Percentiles rank a stretch among this genome's conserved stretches.
These are phyloP conservation scores for Antennarius maculatus DNA, from an alignment of 2,797 vertebrate genomes.

Conservation along the genomic window DNA sequence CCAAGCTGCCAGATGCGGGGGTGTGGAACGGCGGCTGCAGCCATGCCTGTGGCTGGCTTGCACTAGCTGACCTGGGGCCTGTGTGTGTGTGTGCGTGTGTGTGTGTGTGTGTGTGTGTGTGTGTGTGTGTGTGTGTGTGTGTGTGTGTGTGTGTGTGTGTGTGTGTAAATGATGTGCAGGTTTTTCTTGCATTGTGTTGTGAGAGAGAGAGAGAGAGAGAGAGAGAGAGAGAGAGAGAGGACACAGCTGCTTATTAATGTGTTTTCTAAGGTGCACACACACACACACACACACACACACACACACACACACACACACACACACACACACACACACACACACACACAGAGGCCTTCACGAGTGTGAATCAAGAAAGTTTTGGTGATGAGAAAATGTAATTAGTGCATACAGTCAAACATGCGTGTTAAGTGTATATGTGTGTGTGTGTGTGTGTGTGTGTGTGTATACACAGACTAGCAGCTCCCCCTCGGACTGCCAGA, in stretches of 20 bases:
- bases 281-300: too few species aligned
- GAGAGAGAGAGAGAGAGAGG: neutral
- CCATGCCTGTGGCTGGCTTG: slow-evolving; percentile 60
- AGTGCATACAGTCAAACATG: slow-evolving; percentile 32
- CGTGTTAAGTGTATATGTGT: slow-evolving; percentile 13
- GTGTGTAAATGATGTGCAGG: neutral
- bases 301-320: neutral
- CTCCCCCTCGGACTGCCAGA: slow-evolving; percentile 61
- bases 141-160: slow-evolving; percentile 4
- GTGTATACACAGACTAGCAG: slow-evolving; percentile 40
- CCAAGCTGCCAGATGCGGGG: slow-evolving; percentile 62
- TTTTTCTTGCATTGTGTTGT: slow-evolving; percentile 14
- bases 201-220: neutral
- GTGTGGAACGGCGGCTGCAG: slow-evolving; percentile 44
- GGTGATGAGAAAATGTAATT: slow-evolving; percentile 45
- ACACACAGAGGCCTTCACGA: neutral
- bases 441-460: slow-evolving; percentile 7
- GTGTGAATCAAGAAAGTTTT: slow-evolving; percentile 34
- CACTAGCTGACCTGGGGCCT: slow-evolving; percentile 62
- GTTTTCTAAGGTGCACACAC: slow-evolving; percentile 32
- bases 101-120: slow-evolving; percentile 12
- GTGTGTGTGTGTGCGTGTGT: slow-evolving; percentile 3
- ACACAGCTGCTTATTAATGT: slow-evolving; percentile 41
- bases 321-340: too few species aligned
- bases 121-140: slow-evolving; percentile 5